These are phyloP conservation scores for Alviniconcha marisindica DNA, from an alignment of 1,140 invertebrate species.

Conservation along the genomic window DNA sequence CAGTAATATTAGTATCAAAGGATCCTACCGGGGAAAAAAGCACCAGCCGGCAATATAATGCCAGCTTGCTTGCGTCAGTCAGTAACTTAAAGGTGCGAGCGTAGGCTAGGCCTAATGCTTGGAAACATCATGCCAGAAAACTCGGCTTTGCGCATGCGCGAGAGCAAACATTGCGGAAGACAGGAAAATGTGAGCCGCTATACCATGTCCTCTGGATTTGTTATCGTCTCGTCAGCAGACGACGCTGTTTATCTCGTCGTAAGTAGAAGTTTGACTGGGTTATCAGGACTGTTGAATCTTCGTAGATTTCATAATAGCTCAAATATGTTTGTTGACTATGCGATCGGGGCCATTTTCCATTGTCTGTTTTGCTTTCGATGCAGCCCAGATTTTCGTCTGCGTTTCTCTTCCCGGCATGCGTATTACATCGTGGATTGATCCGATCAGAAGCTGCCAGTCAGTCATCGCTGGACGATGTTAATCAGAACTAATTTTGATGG, in stretches of 20 bases:
- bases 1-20: too few species aligned
- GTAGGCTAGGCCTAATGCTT: conserved; percentile 15
- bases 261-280: neutral
- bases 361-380: conserved; percentile 1
- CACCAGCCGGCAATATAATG: too few species aligned
- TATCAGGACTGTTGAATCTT: neutral
- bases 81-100: neutral
- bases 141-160: conserved; percentile 17
- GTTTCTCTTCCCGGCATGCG: neutral
- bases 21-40: too few species aligned
- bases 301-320: neutral
- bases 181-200: conserved; percentile 13
- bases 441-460: neutral
- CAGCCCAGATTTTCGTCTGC: neutral
- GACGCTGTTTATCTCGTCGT: neutral
- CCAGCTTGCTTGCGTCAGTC: too few species aligned
- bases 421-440: neutral
- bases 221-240: conserved; percentile 15
- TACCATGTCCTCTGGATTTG: conserved; percentile 22
- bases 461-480: neutral
- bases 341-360: neutral
- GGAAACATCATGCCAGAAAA: conserved; percentile 15
- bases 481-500: neutral
- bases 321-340: too few species aligned
- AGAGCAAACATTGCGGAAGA: conserved; percentile 9